Percentiles rank a stretch among this genome's conserved stretches.
phyloP scores from a whole-genome alignment of 1,140 invertebrate genomes.

The Trypoxylus dichotomus region DNA sequence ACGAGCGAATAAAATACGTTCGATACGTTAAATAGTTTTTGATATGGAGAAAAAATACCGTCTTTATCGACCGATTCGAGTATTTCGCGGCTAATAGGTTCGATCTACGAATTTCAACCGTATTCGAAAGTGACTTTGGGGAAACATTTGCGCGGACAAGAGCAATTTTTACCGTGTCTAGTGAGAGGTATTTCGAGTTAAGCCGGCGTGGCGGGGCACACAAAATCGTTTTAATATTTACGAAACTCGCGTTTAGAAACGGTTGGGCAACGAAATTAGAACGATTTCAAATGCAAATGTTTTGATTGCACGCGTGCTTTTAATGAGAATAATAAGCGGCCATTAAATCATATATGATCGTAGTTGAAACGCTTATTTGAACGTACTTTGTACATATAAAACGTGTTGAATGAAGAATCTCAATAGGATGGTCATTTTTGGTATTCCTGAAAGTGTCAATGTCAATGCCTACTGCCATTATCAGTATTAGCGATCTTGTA shows the following conservation, averaged over 20 bases:
- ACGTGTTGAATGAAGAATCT: no score
- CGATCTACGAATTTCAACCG: neutral
- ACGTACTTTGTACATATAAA: no score
- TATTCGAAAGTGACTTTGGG: neutral
- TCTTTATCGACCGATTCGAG: neutral
- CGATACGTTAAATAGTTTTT: neutral
- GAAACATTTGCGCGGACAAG: neutral
- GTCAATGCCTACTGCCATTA: no score
- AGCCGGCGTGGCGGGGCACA: neutral
- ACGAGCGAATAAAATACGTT: neutral
- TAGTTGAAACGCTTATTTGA: no score
- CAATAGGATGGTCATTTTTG: no score
- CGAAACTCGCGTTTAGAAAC: conserved; percentile 12
- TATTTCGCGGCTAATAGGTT: neutral
- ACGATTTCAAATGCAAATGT: neutral
- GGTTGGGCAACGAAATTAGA: conserved; percentile 14
- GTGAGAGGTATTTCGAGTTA: conserved; percentile 5
- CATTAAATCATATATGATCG: neutral
- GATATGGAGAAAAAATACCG: conserved; percentile 1
- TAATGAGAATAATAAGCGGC: neutral
- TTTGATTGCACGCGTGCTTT: neutral
- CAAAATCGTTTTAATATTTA: conserved; percentile 15
- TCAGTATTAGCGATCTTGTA: no score
- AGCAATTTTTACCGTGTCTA: neutral
- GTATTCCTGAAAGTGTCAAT: no score